These are phyloP conservation scores for Drosophila setosimentum DNA, from an alignment of 2,888 invertebrate genomes.

Conservation along the genomic window DNA sequence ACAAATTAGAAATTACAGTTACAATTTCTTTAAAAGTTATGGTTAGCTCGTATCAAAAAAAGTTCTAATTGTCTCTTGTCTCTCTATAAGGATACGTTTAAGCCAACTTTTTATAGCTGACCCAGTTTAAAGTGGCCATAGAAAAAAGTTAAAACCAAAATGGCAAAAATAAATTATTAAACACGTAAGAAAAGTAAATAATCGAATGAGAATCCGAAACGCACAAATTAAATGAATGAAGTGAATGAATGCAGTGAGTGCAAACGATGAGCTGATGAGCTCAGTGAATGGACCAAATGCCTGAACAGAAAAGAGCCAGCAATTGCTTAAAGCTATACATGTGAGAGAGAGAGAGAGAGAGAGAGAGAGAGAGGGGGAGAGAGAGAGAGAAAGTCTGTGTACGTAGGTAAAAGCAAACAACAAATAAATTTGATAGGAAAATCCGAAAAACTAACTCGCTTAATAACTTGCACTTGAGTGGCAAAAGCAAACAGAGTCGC, in stretches of 20 bases:
- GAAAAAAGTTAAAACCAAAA: not conserved
- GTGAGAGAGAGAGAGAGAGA: not conserved
- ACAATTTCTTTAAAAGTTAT: not conserved
- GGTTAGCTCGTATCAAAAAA: not conserved
- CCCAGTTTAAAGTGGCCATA: not conserved
- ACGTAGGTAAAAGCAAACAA: conserved; percentile 40
- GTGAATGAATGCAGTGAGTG: conserved; percentile 4
- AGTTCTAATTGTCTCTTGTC: too few relatives aligned
- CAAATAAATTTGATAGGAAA: conserved; percentile 66
- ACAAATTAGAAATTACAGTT: not conserved
- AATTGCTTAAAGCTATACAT: conserved; percentile 1
- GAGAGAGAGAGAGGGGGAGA: not conserved
- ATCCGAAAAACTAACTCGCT: conserved; percentile 70
- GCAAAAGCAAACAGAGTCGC: conserved; percentile 62
- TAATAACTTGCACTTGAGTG: conserved; percentile 69
- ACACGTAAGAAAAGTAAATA: not conserved
- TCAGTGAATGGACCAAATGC: conserved; percentile 4
- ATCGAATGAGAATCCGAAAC: not conserved
- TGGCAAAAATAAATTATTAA: not conserved
- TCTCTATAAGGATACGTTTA: not conserved
- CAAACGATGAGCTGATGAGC: not conserved
- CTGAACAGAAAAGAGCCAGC: not conserved
- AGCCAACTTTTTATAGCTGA: not conserved
- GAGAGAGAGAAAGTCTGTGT: not conserved
- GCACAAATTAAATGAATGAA: not conserved